phyloP scores from a whole-genome alignment of 2,113 vertebrate genomes.

The Esox niger region DNA sequence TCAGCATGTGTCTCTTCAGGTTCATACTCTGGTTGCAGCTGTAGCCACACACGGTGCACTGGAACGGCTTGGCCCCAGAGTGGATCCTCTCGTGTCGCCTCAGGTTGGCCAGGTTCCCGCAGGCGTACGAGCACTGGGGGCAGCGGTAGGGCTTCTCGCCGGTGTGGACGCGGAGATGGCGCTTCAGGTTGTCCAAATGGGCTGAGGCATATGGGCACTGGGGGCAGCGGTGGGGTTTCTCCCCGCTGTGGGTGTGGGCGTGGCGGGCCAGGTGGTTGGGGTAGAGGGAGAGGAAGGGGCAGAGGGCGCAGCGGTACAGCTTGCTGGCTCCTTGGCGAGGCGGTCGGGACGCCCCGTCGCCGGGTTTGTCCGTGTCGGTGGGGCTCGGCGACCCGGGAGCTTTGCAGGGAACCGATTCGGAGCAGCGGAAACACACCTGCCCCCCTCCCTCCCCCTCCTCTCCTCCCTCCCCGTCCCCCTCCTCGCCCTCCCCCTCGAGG shows the following conservation, averaged over 20 bases:
- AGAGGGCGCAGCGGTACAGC: slow-evolving; percentile 84
- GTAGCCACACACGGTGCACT: slow-evolving; percentile 90
- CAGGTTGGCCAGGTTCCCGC: slow-evolving; percentile 94
- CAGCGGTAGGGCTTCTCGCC: slow-evolving; percentile 91
- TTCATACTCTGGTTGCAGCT: slow-evolving; percentile 99
- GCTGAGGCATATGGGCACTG: slow-evolving; percentile 90
- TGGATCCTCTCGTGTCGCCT: slow-evolving; percentile 93
- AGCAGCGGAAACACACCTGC: slow-evolving; percentile 82
- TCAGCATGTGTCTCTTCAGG: slow-evolving; percentile 94
- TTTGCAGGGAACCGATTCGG: slow-evolving; percentile 71
- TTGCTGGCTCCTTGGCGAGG: slow-evolving; percentile 60
- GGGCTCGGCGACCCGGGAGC: slow-evolving; percentile 47
- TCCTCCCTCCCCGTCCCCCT: slow-evolving; percentile 23
- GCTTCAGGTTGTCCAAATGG: slow-evolving; percentile 95
- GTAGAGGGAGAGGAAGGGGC: slow-evolving; percentile 90
- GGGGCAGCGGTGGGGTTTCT: slow-evolving; percentile 88
- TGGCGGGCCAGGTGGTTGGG: slow-evolving; percentile 93
- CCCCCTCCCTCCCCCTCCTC: slow-evolving; percentile 73
- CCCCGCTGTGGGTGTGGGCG: slow-evolving; percentile 91
- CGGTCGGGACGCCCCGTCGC: neutral
- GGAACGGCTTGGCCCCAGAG: slow-evolving; percentile 93
- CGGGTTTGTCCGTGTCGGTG: neutral
- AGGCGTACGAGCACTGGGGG: slow-evolving; percentile 87
- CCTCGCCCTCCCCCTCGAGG: slow-evolving; percentile 69
- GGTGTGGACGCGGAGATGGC: slow-evolving; percentile 88